Conservation (phyloP, 2,113 vertebrate genomes). For the Okapia johnstoni region DNA sequence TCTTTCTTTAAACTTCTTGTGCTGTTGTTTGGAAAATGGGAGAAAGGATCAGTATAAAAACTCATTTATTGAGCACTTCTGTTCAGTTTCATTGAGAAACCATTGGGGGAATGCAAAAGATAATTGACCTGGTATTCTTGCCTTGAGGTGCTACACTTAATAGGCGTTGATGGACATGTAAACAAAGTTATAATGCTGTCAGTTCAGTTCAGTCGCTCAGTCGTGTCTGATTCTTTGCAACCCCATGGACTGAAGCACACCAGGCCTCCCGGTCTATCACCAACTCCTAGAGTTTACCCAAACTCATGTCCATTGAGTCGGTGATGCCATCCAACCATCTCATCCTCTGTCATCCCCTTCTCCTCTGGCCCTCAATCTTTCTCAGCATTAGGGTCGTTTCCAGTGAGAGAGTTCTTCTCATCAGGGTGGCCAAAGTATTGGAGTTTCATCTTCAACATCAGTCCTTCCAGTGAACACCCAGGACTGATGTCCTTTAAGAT, state of each 20-base stretch:
- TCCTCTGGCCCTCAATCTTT: not conserved
- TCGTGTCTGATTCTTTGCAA: not conserved
- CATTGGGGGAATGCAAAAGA: not conserved
- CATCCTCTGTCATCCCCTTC: not conserved
- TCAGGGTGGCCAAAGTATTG: not conserved
- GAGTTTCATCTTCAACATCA: not conserved
- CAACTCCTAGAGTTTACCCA: not conserved
- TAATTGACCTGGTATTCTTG: not conserved
- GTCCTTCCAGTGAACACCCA: not conserved
- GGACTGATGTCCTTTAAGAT: not conserved
- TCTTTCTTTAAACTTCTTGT: not conserved
- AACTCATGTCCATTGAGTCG: not conserved
- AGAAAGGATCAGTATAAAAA: not conserved
- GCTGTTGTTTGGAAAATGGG: not conserved
- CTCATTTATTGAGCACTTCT: not conserved
- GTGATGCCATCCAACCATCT: not conserved
- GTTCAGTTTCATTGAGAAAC: not conserved
- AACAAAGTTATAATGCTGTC: not conserved
- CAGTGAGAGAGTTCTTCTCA: fast-evolving
- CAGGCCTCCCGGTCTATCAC: not conserved
- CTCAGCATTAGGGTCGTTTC: not conserved
- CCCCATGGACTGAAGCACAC: not conserved
- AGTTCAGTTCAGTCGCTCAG: not conserved
- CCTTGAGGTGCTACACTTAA: not conserved
- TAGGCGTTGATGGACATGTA: not conserved